Base-by-base conservation (phyloP, 2,888 invertebrate species). In the Euphydryas editha region DNA sequence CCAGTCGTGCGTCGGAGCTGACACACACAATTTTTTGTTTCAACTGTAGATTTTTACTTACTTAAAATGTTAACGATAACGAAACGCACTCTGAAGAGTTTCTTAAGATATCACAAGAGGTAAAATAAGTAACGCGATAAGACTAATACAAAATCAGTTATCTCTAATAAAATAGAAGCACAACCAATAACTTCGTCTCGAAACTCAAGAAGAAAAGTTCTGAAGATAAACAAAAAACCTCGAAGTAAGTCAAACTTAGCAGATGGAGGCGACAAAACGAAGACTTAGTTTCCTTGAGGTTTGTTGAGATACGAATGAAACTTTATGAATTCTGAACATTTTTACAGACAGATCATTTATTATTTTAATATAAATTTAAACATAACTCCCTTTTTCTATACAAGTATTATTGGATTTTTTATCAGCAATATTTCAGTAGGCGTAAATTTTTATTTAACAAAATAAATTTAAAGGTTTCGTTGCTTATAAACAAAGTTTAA, bases 221-320 rank as follows among this genome's bases (percentile, higher is more conserved):
- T 36, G 36, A 54, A 55, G 55, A 60, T 60, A 64, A 64, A 64
- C 51, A 67, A 67, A 62, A 67, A 67, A 56, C 63, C n/a, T 67
- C 24, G 59, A 39, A 36, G 30, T 24, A 57, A 64, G 49, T 60
- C 59, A 60, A 60, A 63, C 49, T 63, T 56, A 59, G 49, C 56
- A 59, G 62, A 57, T 24, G 55, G 62, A 62, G 57, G 63, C 58
- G 59, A 67, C 60, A 64, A 67, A 63, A 67, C 56, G 44, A 57
- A 46, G 47, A 67, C 17, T 47, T 36, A 60, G 54, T 67, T 46
- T 24, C 58, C 58, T 62, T 37, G 58, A 44, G 58, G 58, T 54
- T 55, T 59, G 54, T 36, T 36, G 55, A 46, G 58, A 59, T 59
- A 54, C 58, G 36, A 30, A 57, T 20, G 39, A 24, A 64, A 64